Base-by-base conservation (phyloP, 2,113 vertebrate species). In the Albula goreensis region DNA sequence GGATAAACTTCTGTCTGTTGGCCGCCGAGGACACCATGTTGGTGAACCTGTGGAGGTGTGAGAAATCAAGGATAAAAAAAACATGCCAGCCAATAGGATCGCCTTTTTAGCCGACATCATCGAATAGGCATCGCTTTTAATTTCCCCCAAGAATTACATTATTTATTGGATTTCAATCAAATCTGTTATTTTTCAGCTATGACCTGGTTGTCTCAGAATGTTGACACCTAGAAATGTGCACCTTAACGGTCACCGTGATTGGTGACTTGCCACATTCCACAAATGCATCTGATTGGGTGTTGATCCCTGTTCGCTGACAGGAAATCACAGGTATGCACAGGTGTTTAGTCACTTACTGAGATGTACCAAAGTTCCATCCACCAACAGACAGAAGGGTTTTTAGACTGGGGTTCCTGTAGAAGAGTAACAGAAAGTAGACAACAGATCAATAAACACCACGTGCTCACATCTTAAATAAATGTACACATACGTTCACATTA, bases 361-460 rank as follows among this genome's bases (percentile, higher is more conserved):
- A 0, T 84, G 95, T 95, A n/a, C 96, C 96, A 80, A 97, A 97
- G 85, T 90, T 97, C 97, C 96, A 97, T 84, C 97, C 97, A 10
- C 97, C 97, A 31, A 97, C 91, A 52, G 97, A 96, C 86, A 97
- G 89, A 13, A 98, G 92, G 2, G 97, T 98, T 92, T 95, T 97
- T 91, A 98, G 93, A 3, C 85, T 74, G 84, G 95, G 91, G 89
- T 98, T 97, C 87, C 97, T 98, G 88, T 85, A 50, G 48, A 88
- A 63, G 89, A 48, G 22, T 57, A 83, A 17, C 12, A 2, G 86
- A 5, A 41, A 41, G 31, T 41, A 41, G 31, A 41, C 31, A 41
- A 41, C 31, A 41, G 31, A 41, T 41, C 31, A 41, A 41, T 41
- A 41, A 41, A 41, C 31, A 1, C 31, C 31, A 41, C 31, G 31